Conservation (phyloP, 2,797 vertebrate genomes). For the Pristis pectinata region DNA sequence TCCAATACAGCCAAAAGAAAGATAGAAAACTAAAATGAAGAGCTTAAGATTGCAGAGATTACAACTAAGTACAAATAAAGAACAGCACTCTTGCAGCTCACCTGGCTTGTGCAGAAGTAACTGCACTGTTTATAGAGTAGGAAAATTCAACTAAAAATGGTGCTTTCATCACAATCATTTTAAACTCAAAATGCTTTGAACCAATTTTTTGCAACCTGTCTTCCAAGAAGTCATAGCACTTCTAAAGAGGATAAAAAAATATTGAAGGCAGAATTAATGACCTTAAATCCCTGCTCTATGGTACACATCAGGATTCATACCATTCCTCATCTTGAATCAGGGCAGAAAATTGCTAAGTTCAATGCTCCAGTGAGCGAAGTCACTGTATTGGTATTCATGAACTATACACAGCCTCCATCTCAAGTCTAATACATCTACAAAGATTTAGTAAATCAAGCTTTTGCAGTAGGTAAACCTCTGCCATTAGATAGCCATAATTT, state of each 20-base stretch:
- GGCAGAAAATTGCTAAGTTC: background rate
- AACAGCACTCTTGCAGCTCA: background rate
- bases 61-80: background rate
- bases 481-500: background rate
- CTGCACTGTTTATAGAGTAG: background rate
- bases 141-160: background rate
- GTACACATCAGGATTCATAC: background rate
- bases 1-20: background rate
- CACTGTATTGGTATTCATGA: background rate
- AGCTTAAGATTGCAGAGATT: background rate
- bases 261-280: background rate
- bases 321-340: background rate
- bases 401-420: background rate
- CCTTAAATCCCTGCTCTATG: background rate
- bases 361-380: background rate
- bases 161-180: background rate
- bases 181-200: background rate
- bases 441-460: background rate
- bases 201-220: background rate
- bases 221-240: background rate
- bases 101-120: background rate
- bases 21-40: background rate
- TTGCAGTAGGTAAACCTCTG: background rate
- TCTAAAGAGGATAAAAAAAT: background rate
- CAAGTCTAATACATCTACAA: background rate